phyloP scores from a whole-genome alignment of 2,797 vertebrate genomes.

The Manis crassicaudata region DNA sequence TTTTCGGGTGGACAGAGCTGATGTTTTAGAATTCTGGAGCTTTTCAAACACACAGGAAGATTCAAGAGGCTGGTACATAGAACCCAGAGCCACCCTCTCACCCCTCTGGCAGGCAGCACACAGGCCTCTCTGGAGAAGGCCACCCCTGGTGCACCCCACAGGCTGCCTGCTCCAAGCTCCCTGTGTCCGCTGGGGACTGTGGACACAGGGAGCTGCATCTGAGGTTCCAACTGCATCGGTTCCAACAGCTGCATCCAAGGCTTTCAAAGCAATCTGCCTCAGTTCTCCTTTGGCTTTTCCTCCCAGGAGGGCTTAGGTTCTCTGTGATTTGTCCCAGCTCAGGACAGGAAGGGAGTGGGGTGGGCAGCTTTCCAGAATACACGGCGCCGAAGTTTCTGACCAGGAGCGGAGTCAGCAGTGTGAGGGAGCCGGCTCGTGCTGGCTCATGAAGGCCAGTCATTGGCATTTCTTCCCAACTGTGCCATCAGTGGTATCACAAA shows the following conservation, averaged over 20 bases:
- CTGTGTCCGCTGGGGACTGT: rapidly evolving
- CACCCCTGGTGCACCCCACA: rapidly evolving
- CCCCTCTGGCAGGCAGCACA: neutral
- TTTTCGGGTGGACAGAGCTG: neutral
- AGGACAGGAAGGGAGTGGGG: neutral
- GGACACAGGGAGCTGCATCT: neutral
- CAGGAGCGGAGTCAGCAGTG: neutral
- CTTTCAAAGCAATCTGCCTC: neutral
- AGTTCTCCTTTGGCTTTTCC: neutral
- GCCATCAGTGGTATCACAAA: neutral
- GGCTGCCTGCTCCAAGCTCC: neutral
- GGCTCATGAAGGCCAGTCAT: neutral
- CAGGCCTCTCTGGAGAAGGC: neutral
- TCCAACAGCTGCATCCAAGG: too few species aligned
- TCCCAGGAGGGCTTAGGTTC: neutral
- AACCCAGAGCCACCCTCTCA: neutral
- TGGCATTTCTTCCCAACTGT: neutral
- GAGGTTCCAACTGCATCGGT: too few species aligned
- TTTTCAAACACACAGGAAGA: neutral
- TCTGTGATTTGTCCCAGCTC: neutral
- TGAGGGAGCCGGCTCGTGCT: neutral
- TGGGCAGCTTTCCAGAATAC: neutral
- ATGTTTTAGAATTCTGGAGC: neutral
- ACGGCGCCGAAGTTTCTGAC: neutral
- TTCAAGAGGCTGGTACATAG: neutral